phyloP scores from a whole-genome alignment of 2,888 invertebrate genomes.

The Cremastobaeus sp. region DNA sequence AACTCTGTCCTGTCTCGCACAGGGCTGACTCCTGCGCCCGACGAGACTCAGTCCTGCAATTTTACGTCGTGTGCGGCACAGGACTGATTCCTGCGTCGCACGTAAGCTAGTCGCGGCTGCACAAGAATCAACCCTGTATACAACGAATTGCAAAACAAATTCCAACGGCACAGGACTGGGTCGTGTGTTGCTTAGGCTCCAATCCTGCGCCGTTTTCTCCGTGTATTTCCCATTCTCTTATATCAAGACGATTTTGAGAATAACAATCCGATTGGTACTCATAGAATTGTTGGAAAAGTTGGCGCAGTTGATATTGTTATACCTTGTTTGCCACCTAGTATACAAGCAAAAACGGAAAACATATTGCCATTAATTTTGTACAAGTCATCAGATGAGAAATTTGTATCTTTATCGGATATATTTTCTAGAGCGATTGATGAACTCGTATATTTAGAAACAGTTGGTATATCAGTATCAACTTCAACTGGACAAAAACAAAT shows the following conservation, averaged over 20 bases:
- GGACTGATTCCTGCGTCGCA: too few species aligned
- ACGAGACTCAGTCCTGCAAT: too few species aligned
- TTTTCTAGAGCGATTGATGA: slow-evolving; percentile 13
- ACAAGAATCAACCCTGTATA: too few species aligned
- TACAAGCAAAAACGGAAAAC: slow-evolving; percentile 45
- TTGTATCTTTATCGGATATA: neutral
- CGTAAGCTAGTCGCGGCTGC: too few species aligned
- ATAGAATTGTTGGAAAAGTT: slow-evolving; percentile 38
- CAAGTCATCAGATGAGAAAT: slow-evolving; percentile 29
- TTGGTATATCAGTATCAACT: slow-evolving; percentile 23
- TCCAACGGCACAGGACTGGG: too few species aligned
- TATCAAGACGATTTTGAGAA: slow-evolving; percentile 56
- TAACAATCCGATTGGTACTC: slow-evolving; percentile 24
- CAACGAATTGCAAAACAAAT: too few species aligned
- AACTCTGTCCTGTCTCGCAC: too few species aligned
- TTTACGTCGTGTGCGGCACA: too few species aligned
- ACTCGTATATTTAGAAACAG: slow-evolving; percentile 23
- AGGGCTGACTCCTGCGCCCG: too few species aligned
- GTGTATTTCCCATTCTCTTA: slow-evolving; percentile 6
- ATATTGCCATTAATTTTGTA: slow-evolving; percentile 38
- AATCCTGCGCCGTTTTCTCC: too few species aligned
- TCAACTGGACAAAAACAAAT: slow-evolving; percentile 16
- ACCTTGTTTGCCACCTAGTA: slow-evolving; percentile 51
- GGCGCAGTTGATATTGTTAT: slow-evolving; percentile 51
- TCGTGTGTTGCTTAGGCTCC: too few species aligned